Evolutionary conservation across 1,140 invertebrate genomes (phyloP).

Genomic region (Solenopsis invicta): DNA sequence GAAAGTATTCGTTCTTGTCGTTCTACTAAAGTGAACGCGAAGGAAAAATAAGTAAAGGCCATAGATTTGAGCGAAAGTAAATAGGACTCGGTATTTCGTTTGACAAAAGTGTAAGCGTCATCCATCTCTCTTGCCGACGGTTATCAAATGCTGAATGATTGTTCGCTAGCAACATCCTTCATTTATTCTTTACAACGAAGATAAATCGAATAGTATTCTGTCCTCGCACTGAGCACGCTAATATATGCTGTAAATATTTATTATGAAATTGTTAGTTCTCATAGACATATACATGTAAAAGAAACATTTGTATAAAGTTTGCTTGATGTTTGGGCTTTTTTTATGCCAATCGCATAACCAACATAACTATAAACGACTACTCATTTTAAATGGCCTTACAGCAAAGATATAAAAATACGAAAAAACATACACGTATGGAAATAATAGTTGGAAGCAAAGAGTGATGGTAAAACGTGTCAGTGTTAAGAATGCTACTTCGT

Average conservation of each 20-base stretch:
- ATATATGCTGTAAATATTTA: neutral
- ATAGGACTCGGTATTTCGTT: neutral
- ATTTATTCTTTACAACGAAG: slow-evolving; percentile 68
- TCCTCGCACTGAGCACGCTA: neutral
- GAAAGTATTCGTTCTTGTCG: slow-evolving; percentile 59
- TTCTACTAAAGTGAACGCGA: slow-evolving; percentile 52
- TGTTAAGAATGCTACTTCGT: neutral
- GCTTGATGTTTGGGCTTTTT: neutral
- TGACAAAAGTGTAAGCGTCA: neutral
- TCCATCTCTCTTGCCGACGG: slow-evolving; percentile 67
- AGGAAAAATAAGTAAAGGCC: slow-evolving; percentile 30
- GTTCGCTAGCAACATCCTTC: slow-evolving; percentile 5
- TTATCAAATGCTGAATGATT: slow-evolving; percentile 19
- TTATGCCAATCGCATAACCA: neutral
- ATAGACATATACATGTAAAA: slow-evolving; percentile 75
- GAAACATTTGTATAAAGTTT: slow-evolving; percentile 58
- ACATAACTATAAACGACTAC: neutral
- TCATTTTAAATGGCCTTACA: slow-evolving; percentile 14
- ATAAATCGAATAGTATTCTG: slow-evolving; percentile 36
- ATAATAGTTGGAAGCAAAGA: slow-evolving; percentile 57
- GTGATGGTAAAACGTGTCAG: slow-evolving; percentile 57
- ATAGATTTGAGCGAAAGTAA: neutral
- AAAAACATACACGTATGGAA: neutral
- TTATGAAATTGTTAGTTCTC: slow-evolving; percentile 10
- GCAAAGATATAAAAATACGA: neutral